Evolutionary conservation across 2,888 invertebrate genomes (phyloP).

Genomic region (Seira sanloemensis): DNA sequence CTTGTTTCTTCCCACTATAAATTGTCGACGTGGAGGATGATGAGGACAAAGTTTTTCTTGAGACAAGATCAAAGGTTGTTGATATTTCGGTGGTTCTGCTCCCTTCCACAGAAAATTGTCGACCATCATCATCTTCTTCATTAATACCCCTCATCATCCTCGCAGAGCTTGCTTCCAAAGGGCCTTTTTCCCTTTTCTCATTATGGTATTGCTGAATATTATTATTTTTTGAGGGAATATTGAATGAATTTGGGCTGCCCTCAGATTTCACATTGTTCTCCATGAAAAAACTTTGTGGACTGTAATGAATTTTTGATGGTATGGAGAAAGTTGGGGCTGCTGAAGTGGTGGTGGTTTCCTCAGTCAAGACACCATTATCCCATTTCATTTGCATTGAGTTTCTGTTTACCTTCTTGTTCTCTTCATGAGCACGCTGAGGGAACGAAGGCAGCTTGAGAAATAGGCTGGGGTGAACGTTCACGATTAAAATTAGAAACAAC

Average conservation of each 20-base stretch:
- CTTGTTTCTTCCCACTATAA: not conserved
- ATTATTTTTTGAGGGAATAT: not conserved
- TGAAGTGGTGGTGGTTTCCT: not conserved
- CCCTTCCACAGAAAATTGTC: constrained; percentile 20
- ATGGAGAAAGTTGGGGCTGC: constrained; percentile 1
- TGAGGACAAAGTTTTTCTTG: not conserved
- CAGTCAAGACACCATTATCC: constrained; percentile 6
- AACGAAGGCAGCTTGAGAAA: constrained; percentile 22
- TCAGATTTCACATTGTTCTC: constrained; percentile 34
- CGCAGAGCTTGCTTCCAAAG: no score
- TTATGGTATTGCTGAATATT: constrained; percentile 48
- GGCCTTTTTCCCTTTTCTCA: constrained; percentile 31
- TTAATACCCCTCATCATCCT: constrained; percentile 18
- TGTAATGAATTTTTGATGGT: constrained; percentile 31
- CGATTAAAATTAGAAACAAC: constrained; percentile 53
- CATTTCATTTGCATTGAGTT: not conserved
- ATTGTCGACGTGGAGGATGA: constrained; percentile 22
- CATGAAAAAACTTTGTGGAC: not conserved
- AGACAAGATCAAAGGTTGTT: constrained; percentile 45
- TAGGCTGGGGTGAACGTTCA: constrained; percentile 36
- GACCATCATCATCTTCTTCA: constrained; percentile 28
- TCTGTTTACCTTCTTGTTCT: constrained; percentile 34
- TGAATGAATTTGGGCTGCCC: constrained; percentile 43
- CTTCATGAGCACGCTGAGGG: not conserved
- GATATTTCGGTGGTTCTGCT: constrained; percentile 28